Percentiles rank a stretch among this genome's conserved stretches.
Conservation (phyloP, 2,888 invertebrate genomes). For the Dynastes hyllus region DNA sequence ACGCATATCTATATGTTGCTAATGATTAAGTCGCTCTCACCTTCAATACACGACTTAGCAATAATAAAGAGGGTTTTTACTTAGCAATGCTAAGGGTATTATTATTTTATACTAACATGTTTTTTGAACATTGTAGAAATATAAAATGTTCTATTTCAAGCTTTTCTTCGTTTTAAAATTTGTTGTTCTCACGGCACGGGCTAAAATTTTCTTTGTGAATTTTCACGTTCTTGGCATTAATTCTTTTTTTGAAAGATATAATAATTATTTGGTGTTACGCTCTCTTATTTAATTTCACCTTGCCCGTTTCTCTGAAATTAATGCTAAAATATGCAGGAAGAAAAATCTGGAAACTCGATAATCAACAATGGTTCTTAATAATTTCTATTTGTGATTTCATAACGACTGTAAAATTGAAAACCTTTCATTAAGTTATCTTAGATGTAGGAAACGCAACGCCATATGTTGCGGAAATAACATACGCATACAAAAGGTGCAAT, state of each 20-base stretch:
- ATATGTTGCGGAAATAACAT: constrained; percentile 28
- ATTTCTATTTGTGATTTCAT: background rate
- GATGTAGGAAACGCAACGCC: background rate
- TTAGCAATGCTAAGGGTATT: too few relatives aligned
- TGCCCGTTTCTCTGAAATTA: background rate
- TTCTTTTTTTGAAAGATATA: background rate
- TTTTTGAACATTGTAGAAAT: too few relatives aligned
- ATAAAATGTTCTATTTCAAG: too few relatives aligned
- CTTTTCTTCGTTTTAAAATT: too few relatives aligned
- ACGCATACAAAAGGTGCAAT: background rate
- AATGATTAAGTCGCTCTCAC: too few relatives aligned
- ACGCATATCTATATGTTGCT: too few relatives aligned
- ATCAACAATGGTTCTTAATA: background rate
- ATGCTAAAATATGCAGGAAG: background rate
- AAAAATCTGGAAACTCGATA: constrained; percentile 5
- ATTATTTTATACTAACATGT: too few relatives aligned
- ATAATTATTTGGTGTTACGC: constrained; percentile 1
- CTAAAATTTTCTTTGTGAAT: background rate
- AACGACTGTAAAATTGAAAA: background rate
- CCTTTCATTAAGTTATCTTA: background rate
- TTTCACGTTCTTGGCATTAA: background rate
- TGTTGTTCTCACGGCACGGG: too few relatives aligned
- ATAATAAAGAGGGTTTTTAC: too few relatives aligned
- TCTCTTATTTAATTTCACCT: constrained; percentile 1
- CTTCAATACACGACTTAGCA: too few relatives aligned